A percentile compares a stretch with the other conserved stretches of the same genome.
Evolutionary conservation across 2,888 invertebrate species (phyloP).

Genomic region (Stictocephala bisonia): DNA sequence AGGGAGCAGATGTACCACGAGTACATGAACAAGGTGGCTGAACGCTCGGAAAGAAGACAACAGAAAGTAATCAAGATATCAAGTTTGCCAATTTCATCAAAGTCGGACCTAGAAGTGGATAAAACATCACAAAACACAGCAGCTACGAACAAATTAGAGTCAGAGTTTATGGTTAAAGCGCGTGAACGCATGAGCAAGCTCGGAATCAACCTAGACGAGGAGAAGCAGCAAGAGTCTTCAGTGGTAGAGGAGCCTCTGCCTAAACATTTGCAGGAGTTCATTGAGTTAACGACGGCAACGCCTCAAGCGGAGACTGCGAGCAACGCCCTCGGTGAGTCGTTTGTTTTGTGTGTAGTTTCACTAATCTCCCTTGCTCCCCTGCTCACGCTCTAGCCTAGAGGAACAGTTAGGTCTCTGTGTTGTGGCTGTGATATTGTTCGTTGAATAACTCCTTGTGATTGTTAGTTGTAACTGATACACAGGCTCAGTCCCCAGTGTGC

Average conservation of each 20-base stretch:
- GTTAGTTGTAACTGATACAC: too few relatives aligned
- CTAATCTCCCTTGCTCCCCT: constrained; percentile 10
- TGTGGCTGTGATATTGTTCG: constrained; percentile 23
- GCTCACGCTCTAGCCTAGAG: too few relatives aligned
- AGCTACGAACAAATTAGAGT: constrained; percentile 71
- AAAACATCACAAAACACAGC: constrained; percentile 61
- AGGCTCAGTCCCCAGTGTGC: too few relatives aligned
- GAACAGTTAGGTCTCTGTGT: constrained; percentile 10
- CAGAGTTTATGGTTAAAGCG: constrained; percentile 82
- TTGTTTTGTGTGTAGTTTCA: constrained; percentile 35
- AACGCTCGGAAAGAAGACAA: constrained; percentile 80
- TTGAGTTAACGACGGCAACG: constrained; percentile 67
- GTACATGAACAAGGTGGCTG: constrained; percentile 82
- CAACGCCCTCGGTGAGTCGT: constrained; percentile 58
- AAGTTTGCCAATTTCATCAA: constrained; percentile 63
- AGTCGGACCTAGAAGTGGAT: constrained; percentile 63
- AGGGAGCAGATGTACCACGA: constrained; percentile 86
- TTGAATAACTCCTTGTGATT: too few relatives aligned
- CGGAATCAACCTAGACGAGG: constrained; percentile 69
- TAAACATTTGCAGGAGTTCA: constrained; percentile 82
- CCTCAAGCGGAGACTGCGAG: constrained; percentile 56
- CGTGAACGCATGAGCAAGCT: constrained; percentile 77
- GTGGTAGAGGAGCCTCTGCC: constrained; percentile 69
- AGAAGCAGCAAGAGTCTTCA: constrained; percentile 68
- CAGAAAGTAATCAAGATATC: constrained; percentile 85